Evolutionary conservation across 2,888 invertebrate species (phyloP), one percentile per base, ranked within the genome.

Genomic region (Sarcophaga variegata): DNA sequence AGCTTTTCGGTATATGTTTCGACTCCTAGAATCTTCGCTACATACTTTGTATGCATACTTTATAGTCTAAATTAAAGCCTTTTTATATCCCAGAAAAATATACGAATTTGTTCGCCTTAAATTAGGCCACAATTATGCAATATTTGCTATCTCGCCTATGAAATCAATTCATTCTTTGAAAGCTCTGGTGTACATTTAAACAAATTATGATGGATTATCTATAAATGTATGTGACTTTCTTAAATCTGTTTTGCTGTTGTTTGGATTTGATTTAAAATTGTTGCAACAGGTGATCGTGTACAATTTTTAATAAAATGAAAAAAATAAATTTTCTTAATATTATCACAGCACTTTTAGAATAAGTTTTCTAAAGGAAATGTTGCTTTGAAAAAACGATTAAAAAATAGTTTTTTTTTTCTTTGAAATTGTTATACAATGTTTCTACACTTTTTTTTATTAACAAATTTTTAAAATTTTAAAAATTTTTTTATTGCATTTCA

Each of bases 281-380:
- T 67, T 83, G 71, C 77, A 78, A 74, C 83, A 83, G 83, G 67
- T 83, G 83, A 78, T 78, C 54, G 62, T 67, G 72, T 78, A 54
- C 62, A 71, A 83, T 78, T 71, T n/a, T 59, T 17, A 59, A 59
- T 14, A 17, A 17, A 59, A 59, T 17, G 37, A 17, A 59, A 59
- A 54, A 17, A 59, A 74, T n/a, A 47, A 27, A 45, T 70, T 45
- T n/a, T 70, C 6, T 75, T 20, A 47, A 60, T 47, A 10, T 10
- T 37, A 37, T 8, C 8, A 37, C 37, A 37, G 10, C 8, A 37
- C 37, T 8, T 37, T 37, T 37, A 8, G 37, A 8, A 8, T 37
- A 10, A 37, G 8, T 37, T 10, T 37, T 37, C 37, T 37, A 37
- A 37, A 37, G 37, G 37, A 37, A 37, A 37, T 37, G 37, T 37